phyloP scores from a whole-genome alignment of 2,888 invertebrate species.

The Brachyopa scutellaris region DNA sequence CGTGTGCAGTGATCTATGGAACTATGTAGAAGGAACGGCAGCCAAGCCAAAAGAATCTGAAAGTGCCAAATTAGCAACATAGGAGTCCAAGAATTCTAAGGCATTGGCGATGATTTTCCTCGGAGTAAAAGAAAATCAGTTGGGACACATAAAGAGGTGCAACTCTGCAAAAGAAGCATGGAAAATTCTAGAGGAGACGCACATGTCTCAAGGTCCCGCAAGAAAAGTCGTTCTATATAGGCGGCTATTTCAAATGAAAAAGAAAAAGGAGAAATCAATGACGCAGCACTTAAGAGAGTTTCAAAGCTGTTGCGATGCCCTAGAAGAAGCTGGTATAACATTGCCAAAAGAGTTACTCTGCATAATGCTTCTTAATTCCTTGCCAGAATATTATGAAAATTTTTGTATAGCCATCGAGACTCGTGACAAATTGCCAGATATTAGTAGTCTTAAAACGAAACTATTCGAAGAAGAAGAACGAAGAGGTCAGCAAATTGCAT shows the following conservation, averaged over 20 bases:
- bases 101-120: constrained; percentile 12
- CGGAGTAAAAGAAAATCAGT: not conserved
- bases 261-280: not conserved
- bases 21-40: not conserved
- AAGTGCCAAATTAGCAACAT: not conserved
- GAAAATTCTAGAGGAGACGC: constrained; percentile 1
- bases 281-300: not conserved
- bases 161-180: not conserved
- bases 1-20: not conserved
- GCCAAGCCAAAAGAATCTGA: not conserved
- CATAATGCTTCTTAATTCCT: not conserved
- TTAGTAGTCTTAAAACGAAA: constrained; percentile 15
- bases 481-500: not conserved
- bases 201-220: constrained; percentile 2
- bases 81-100: not conserved
- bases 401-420: constrained; percentile 45
- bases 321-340: constrained; percentile 7
- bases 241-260: constrained; percentile 11
- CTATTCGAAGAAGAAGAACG: constrained; percentile 23
- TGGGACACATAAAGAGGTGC: constrained; percentile 3
- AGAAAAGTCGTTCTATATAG: constrained; percentile 15
- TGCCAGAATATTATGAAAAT: constrained; percentile 1
- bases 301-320: not conserved
- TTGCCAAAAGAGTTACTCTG: not conserved
- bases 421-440: constrained; percentile 14